Base-by-base conservation (phyloP, 2,797 vertebrate species). In the Hoplostethus atlanticus region DNA sequence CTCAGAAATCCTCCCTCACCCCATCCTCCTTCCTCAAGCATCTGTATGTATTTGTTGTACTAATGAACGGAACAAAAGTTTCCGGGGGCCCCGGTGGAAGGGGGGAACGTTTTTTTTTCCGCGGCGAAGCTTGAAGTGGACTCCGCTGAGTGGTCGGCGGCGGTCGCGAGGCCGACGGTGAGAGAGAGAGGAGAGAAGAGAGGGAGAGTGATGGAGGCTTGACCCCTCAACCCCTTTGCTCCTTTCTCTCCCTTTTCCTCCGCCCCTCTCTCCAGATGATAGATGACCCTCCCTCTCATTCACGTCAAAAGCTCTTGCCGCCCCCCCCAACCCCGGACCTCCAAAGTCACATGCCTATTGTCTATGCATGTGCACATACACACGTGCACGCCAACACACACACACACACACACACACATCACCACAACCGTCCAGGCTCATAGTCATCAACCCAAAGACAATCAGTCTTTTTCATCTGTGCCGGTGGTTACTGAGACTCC, bases 41-140 rank as follows among this genome's bases (percentile, higher is more conserved):
- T 90, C 90, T 90, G 85, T 84, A 91, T 87, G 87, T 86, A 89
- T 92, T 93, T 91, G 87, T 89, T 87, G 77, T 78, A 86, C 83
- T 90, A 89, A 91, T 90, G 87, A 92, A 90, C 54, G 74, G 86
- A 90, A 89, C 85, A 84, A 89, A 88, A 83, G 86, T 86, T 89
- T 90, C 85, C 71, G 68, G 80, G 82, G 81, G 79, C 73, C 85
- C 55, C 21, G 28, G 70, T 54, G 38, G 25, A 62, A 58, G 57
- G 54, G 58, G 50, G 15, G 5, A 12, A 11, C 4, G 58, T 63
- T 67, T 65, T 64, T 55, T 52, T 76, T 72, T 52, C 34, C 15
- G 0, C 36, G 54, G 60, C 6, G 1, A 8, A 40, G 52, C 36
- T 42, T 83, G 68, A 80, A 87, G 81, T 76, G 77, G 71, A 65